Evolutionary conservation across 2,113 vertebrate species (phyloP).

Genomic region (Dascyllus trimaculatus): DNA sequence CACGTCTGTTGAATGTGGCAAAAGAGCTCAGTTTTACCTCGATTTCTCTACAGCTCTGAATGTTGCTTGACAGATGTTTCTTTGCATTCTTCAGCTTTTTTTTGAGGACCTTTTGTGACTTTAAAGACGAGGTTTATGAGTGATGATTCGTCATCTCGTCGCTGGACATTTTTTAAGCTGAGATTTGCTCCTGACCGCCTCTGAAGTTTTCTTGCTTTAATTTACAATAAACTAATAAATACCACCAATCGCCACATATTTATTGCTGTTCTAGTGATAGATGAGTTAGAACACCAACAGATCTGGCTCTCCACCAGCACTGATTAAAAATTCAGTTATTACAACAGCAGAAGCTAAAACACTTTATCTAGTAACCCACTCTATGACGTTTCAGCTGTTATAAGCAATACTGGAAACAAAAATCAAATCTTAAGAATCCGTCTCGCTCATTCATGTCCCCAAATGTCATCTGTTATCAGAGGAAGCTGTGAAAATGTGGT

Average conservation of each 20-base stretch:
- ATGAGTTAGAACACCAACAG: no score
- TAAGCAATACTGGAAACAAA: background rate
- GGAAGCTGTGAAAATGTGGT: conserved; percentile 28
- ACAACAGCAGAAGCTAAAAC: background rate
- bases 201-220: no score
- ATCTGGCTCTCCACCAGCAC: no score
- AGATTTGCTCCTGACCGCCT: no score
- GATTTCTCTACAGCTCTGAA: background rate
- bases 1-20: background rate
- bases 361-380: background rate
- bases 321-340: no score
- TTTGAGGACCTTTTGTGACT: fast-evolving
- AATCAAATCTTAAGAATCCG: conserved; percentile 15
- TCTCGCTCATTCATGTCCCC: conserved; percentile 11
- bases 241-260: no score
- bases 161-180: no score
- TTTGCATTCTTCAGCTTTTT: background rate
- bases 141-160: no score
- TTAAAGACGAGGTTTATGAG: no score
- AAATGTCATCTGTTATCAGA: conserved; percentile 70
- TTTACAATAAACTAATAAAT: no score
- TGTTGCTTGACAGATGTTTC: background rate
- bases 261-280: no score
- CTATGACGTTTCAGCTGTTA: background rate
- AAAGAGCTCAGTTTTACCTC: background rate